Evolutionary conservation across 2,888 invertebrate species (phyloP).

Genomic region (Hydrotaea cyrtoneurina): DNA sequence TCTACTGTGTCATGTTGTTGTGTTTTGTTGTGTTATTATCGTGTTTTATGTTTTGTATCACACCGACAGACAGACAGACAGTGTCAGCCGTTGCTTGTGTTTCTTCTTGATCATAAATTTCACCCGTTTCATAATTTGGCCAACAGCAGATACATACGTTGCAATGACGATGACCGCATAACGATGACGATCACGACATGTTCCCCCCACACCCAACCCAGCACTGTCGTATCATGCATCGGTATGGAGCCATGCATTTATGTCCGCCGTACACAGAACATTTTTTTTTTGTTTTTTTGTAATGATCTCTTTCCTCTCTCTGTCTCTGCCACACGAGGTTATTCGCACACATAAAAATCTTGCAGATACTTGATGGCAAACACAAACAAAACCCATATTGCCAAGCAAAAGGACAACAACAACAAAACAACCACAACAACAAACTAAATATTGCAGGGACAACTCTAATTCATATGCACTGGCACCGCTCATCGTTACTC

Average conservation of each 20-base stretch:
- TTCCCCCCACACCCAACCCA: neutral
- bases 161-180: neutral
- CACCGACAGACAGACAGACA: too few relatives aligned
- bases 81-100: neutral
- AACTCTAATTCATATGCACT: too few relatives aligned
- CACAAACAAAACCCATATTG: too few relatives aligned
- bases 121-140: constrained; percentile 44
- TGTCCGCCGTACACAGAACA: neutral
- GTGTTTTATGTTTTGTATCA: neutral
- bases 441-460: neutral
- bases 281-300: neutral
- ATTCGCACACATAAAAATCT: neutral
- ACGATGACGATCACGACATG: constrained; percentile 22
- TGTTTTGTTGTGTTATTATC: neutral
- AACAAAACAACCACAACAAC: neutral
- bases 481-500: neutral
- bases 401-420: neutral
- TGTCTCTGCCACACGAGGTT: neutral
- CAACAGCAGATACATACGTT: neutral
- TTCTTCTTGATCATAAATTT: constrained; percentile 26
- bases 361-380: neutral
- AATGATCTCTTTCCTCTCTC: neutral
- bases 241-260: too few relatives aligned
- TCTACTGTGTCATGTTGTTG: neutral
- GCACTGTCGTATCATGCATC: too few relatives aligned